Base-by-base conservation (phyloP, 37 sponge, comb jelly and placozoan genomes). In the Cliona cf. orientalis region DNA sequence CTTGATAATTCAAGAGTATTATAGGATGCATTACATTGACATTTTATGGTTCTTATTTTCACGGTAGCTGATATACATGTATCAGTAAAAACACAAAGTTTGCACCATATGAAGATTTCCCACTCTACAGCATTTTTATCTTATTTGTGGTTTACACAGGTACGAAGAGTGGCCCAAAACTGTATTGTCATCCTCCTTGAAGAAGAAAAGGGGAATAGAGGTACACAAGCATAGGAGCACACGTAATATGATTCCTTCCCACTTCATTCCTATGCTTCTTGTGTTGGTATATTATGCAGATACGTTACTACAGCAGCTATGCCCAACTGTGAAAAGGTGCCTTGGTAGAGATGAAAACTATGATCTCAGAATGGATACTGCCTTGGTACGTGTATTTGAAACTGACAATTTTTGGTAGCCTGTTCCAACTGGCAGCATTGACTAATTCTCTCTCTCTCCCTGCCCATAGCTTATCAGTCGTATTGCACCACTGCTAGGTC, bases 161-260 rank as follows among this genome's bases (percentile, higher is more conserved):
- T 89, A 5, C 78, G 89, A 5, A 82, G 80, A 39, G 73, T 77
- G 12, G 78, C 79, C 31, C 89, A 89, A 35, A 76, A 69, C 59
- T 71, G 66, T 46, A 19, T 89, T n/a, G 59, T 66, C 32, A 49
- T 23, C 46, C 43, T 77, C 25, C 79, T 86, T n/a, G 87, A 81
- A 21, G 79, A 84, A 12, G 77, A 78, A 34, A 84, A 42, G 5
- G 77, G 55, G 25, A 70, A 66, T 12, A 65, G 71, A 62, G 78
- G 78, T 84, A 58, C 21, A 69, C 43, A 5, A 33, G 33, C 12
- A 7, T 6, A 69, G 11, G 70, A 45, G 53, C 14, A n/a, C 28
- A 61, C 63, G 28, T n/a, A 22, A 11, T 26, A 22, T n/a, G 5
- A 26, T 61, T 11, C 63, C 12, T 11, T n/a, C 26, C 26, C 28